phyloP scores from a whole-genome alignment of 2,888 invertebrate species.

The Leptogaster cylindrica region DNA sequence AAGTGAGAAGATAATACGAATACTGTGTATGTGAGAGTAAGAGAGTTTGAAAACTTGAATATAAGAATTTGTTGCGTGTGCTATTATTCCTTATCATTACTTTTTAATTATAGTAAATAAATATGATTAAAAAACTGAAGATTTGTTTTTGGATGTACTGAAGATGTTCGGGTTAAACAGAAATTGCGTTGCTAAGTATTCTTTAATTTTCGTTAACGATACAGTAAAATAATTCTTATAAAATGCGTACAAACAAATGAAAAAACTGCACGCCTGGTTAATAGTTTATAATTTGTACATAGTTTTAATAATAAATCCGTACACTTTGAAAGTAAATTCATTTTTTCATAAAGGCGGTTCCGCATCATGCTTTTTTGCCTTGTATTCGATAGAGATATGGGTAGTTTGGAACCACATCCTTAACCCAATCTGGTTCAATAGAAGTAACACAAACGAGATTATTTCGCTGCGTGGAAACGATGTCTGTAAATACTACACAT shows the following conservation, averaged over 20 bases:
- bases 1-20: slow-evolving; percentile 40
- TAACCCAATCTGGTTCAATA: slow-evolving; percentile 82
- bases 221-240: too few relatives aligned
- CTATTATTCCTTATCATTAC: slow-evolving; percentile 45
- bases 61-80: slow-evolving; percentile 42
- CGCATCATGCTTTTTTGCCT: too few relatives aligned
- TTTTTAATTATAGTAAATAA: slow-evolving; percentile 39
- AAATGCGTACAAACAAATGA: too few relatives aligned
- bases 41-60: slow-evolving; percentile 34
- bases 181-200: too few relatives aligned
- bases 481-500: slow-evolving; percentile 81
- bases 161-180: too few relatives aligned
- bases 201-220: too few relatives aligned
- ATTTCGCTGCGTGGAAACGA: slow-evolving; percentile 82
- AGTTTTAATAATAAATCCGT: too few relatives aligned
- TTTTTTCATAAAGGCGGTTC: too few relatives aligned
- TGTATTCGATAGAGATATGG: slow-evolving; percentile 53
- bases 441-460: slow-evolving; percentile 81
- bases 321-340: too few relatives aligned
- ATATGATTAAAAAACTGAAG: slow-evolving; percentile 39
- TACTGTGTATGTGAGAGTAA: slow-evolving; percentile 29
- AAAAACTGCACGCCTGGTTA: too few relatives aligned
- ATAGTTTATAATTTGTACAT: too few relatives aligned
- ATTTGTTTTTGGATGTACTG: background rate
- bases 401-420: slow-evolving; percentile 65